Percentiles rank a stretch among this genome's conserved stretches.
Evolutionary conservation across 2,888 invertebrate genomes (phyloP).

Genomic region (Netelia inedita): DNA sequence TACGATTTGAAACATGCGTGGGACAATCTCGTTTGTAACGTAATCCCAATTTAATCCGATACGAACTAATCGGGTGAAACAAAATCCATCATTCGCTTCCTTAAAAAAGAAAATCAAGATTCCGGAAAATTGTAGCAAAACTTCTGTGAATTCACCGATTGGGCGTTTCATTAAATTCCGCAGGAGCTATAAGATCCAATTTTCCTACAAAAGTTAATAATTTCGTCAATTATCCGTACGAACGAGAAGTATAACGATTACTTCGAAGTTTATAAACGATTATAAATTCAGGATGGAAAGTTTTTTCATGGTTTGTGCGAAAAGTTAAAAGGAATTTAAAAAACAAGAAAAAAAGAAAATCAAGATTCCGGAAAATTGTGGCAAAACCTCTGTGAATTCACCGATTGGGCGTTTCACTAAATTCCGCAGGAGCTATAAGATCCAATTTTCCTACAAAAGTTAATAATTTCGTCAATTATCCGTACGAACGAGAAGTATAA

Average conservation of each 20-base stretch:
- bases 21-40: constrained; percentile 82
- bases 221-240: constrained; percentile 17
- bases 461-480: constrained; percentile 19
- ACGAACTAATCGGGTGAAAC: background rate
- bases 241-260: no score
- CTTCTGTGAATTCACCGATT: background rate
- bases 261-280: no score
- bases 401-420: background rate
- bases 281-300: no score
- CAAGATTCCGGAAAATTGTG: constrained; percentile 6
- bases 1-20: constrained; percentile 87
- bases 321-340: no score
- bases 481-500: constrained; percentile 10
- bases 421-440: background rate
- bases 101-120: constrained; percentile 12
- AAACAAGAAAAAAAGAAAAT: constrained; percentile 2
- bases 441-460: background rate
- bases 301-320: no score
- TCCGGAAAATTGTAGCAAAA: background rate
- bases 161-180: background rate
- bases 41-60: constrained; percentile 10
- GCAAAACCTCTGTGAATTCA: background rate
- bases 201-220: background rate
- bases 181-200: background rate
- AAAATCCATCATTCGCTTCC: constrained; percentile 11